phyloP scores from a whole-genome alignment of 1,140 invertebrate species.

The Odontomachus brunneus region DNA sequence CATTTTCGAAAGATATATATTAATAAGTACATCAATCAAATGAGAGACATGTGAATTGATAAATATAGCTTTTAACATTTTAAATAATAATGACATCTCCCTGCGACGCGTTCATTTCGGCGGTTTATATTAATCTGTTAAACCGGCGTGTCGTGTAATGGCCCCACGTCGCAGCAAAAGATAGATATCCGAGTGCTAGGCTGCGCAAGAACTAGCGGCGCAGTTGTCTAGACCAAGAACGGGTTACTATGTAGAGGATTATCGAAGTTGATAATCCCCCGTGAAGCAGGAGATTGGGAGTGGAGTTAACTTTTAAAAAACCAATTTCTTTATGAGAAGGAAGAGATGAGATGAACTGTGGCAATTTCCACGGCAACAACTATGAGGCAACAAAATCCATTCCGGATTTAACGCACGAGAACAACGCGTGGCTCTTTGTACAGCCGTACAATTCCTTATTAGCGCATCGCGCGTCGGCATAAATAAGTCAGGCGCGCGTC shows the following conservation, averaged over 20 bases:
- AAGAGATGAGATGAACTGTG: neutral
- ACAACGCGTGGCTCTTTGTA: too few species aligned
- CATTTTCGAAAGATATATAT: constrained; percentile 9
- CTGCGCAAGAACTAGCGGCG: neutral
- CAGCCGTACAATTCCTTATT: constrained; percentile 1
- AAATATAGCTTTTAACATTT: neutral
- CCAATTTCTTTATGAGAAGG: constrained; percentile 26
- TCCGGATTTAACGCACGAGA: neutral
- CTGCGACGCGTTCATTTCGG: neutral
- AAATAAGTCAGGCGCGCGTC: neutral
- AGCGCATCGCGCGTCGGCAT: neutral
- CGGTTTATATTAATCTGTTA: neutral
- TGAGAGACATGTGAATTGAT: too few species aligned
- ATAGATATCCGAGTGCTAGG: neutral
- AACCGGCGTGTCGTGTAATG: neutral
- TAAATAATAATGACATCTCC: constrained; percentile 8
- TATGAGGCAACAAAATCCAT: neutral
- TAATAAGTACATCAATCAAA: neutral
- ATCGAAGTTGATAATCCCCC: constrained; percentile 32
- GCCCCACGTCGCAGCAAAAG: neutral
- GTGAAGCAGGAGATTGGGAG: constrained; percentile 28
- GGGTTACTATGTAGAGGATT: constrained; percentile 24
- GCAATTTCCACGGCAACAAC: neutral
- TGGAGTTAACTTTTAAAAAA: constrained; percentile 39
- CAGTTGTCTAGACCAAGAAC: neutral